phyloP scores from a whole-genome alignment of 1,140 invertebrate genomes.

The Zaprionus davidi region DNA sequence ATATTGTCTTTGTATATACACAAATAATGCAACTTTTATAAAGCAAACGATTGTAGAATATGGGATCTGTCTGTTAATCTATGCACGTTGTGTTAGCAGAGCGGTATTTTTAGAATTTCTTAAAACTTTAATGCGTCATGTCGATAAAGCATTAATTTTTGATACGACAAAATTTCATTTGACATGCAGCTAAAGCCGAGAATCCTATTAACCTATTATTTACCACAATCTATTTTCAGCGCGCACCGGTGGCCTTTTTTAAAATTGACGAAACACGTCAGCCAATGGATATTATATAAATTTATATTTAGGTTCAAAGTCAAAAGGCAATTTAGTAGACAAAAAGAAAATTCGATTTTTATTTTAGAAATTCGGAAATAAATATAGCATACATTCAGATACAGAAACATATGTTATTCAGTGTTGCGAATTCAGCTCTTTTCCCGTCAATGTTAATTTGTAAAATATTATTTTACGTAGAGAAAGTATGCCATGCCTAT shows the following conservation, averaged over 20 bases:
- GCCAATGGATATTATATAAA: background rate
- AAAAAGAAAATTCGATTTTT: background rate
- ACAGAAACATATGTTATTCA: too few relatives aligned
- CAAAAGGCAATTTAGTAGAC: background rate
- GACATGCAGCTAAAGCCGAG: background rate
- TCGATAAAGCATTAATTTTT: background rate
- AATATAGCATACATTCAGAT: background rate
- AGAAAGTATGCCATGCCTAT: background rate
- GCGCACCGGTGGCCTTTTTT: background rate
- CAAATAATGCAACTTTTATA: slow-evolving; percentile 55
- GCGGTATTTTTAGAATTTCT: background rate
- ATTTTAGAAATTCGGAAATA: background rate
- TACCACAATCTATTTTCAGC: background rate
- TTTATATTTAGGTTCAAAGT: background rate
- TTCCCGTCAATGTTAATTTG: too few relatives aligned
- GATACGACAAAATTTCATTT: background rate
- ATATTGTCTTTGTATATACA: slow-evolving; percentile 80
- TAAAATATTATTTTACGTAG: background rate
- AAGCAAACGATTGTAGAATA: slow-evolving; percentile 43
- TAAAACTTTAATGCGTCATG: background rate
- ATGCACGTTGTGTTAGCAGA: background rate
- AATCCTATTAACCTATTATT: background rate
- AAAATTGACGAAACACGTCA: background rate
- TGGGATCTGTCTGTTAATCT: slow-evolving; percentile 12
- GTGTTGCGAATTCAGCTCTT: too few relatives aligned